Base-by-base conservation (phyloP, 2,113 vertebrate species). In the Nothobranchius kuhntae region DNA sequence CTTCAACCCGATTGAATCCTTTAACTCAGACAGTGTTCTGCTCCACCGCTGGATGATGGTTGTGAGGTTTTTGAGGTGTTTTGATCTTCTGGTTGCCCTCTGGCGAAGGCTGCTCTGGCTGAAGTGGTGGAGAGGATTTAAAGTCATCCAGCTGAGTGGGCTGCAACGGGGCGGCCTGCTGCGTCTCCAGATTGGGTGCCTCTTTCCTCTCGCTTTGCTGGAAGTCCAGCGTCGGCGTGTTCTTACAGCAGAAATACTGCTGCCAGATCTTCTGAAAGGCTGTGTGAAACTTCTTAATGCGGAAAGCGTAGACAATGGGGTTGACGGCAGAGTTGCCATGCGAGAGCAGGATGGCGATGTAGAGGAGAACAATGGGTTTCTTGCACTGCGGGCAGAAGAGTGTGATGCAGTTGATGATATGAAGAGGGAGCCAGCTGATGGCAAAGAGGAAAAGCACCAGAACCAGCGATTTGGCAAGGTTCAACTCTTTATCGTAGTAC, bases 241-340 rank as follows among this genome's bases (percentile, higher is more conserved):
- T 58, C 65, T 92, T 90, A 90, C 98, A 99, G 89, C 96, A 95
- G 86, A 99, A 93, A 73, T 98, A 96, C 45, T 96, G 95, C 36
- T 95, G 94, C 95, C 94, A 98, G 66, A 99, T 99, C 79, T 95
- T 95, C 65, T 91, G 93, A 87, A 99, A 99, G 8, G 96, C 95
- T 35, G 87, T 93, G 65, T 94, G 95, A 82, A 99, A 99, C 91
- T 97, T 99, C 80, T 95, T 96, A 82, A 99, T 99, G 65, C 94
- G 95, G 87, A 99, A 98, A 59, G 98, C 96, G 0, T 98, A 99
- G 80, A 99, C 88, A 0, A 99, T 96, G 60, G 98, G 98, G 89
- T 99, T 99, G 93, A 99, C 98, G 13, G 98, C 97, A 0, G 98
- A 99, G 89, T 99, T 99, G 78, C 95, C 96, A 0, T 99, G 98